Evolutionary conservation across 2,797 vertebrate genomes (phyloP).

Genomic region (Pseudochirops corinnae): DNA sequence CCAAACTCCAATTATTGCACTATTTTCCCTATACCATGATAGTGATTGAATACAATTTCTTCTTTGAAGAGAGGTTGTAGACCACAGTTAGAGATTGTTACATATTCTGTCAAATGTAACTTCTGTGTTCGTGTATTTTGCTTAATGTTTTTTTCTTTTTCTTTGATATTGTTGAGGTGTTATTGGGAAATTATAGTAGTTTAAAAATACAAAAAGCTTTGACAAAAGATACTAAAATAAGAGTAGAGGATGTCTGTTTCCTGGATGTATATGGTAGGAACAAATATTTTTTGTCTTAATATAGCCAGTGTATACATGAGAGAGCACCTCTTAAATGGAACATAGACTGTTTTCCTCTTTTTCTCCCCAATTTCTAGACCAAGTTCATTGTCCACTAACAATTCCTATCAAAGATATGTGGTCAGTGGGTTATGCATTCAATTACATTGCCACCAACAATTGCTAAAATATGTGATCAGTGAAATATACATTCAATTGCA

Average conservation of each 20-base stretch:
- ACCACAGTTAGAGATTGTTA: neutral
- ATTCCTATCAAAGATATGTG: neutral
- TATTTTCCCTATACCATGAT: neutral
- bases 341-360: neutral
- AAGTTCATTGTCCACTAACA: neutral
- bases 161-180: neutral
- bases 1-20: neutral
- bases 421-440: too few relatives aligned
- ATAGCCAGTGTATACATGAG: neutral
- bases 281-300: neutral
- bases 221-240: neutral
- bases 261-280: neutral
- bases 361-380: neutral
- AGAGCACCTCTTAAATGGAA: neutral
- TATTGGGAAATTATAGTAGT: neutral
- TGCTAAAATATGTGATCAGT: too few relatives aligned
- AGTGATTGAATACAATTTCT: neutral
- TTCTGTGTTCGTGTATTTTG: neutral
- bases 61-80: neutral
- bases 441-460: too few relatives aligned
- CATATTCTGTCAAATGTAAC: neutral
- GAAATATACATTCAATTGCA: too few relatives aligned
- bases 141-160: neutral
- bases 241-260: neutral
- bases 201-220: neutral